These are phyloP conservation scores for Oligia strigilis DNA, from an alignment of 2,888 invertebrate species.

Conservation along the genomic window DNA sequence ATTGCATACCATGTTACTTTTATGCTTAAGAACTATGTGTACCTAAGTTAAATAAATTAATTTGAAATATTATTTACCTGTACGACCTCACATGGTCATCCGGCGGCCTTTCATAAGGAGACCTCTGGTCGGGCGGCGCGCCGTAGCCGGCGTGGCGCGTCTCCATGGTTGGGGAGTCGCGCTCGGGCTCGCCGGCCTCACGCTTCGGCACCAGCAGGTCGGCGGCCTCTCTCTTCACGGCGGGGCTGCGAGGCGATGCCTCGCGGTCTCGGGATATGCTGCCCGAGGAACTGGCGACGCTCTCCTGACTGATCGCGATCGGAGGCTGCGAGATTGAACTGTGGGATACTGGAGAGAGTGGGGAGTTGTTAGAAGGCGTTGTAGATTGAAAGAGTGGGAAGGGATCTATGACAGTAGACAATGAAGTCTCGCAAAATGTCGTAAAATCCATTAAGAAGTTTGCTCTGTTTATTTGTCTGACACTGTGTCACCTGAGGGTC, in stretches of 20 bases:
- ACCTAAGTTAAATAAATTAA: background rate
- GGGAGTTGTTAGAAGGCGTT: background rate
- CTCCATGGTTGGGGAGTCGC: constrained; percentile 94
- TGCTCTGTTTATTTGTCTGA: constrained; percentile 30
- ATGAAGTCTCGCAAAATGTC: background rate
- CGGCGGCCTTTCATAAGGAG: constrained; percentile 93
- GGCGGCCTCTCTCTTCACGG: constrained; percentile 87
- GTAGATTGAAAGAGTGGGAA: background rate
- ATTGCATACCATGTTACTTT: background rate
- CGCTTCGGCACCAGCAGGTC: constrained; percentile 93
- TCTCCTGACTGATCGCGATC: constrained; percentile 58
- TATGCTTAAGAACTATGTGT: background rate
- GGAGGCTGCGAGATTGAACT: constrained; percentile 66
- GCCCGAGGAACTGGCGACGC: constrained; percentile 64
- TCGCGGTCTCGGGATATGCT: constrained; percentile 75
- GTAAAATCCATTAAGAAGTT: background rate
- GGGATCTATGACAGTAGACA: background rate
- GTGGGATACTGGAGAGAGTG: constrained; percentile 51
- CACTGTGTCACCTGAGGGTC: constrained; percentile 78
- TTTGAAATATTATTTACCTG: constrained; percentile 73
- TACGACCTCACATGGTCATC: constrained; percentile 91
- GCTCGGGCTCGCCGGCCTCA: constrained; percentile 91
- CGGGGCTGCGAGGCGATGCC: constrained; percentile 84
- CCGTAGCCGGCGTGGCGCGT: constrained; percentile 92
- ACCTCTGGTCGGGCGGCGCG: constrained; percentile 92